Percentiles rank a stretch among this genome's conserved stretches.
Evolutionary conservation across 2,888 invertebrate genomes (phyloP).

Genomic region (Leucania comma): DNA sequence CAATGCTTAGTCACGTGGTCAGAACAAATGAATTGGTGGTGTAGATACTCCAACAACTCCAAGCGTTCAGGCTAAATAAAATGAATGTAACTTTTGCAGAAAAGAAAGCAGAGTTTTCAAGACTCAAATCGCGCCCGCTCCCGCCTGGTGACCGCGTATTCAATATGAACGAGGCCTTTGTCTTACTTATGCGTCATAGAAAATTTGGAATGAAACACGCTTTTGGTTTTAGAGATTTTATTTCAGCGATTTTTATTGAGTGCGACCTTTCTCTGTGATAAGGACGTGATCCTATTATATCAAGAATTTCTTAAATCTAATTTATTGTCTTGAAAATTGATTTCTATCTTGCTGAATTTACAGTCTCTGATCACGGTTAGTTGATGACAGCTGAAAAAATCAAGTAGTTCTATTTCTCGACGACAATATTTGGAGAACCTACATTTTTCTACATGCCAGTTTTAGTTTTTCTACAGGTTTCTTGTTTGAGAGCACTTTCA

Average conservation of each 20-base stretch:
- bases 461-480: too few relatives aligned
- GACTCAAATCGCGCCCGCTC: not conserved
- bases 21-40: too few relatives aligned
- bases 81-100: too few relatives aligned
- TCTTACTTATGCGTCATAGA: not conserved
- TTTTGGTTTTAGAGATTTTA: slow-evolving; percentile 8
- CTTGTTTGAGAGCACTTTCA: not conserved
- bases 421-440: not conserved
- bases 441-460: too few relatives aligned
- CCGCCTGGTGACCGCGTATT: not conserved
- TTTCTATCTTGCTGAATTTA: not conserved
- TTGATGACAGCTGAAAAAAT: not conserved
- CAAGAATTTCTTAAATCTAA: not conserved
- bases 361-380: not conserved
- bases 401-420: not conserved
- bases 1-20: too few relatives aligned
- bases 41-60: too few relatives aligned
- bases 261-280: not conserved
- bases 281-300: slow-evolving; percentile 4
- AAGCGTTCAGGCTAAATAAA: too few relatives aligned
- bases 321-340: not conserved
- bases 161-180: not conserved
- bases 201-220: not conserved
- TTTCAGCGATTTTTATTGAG: slow-evolving; percentile 5
- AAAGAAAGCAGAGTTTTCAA: too few relatives aligned